These are phyloP conservation scores for Todiramphus saurophagus DNA, from an alignment of 2,113 vertebrate genomes.

Conservation along the genomic window DNA sequence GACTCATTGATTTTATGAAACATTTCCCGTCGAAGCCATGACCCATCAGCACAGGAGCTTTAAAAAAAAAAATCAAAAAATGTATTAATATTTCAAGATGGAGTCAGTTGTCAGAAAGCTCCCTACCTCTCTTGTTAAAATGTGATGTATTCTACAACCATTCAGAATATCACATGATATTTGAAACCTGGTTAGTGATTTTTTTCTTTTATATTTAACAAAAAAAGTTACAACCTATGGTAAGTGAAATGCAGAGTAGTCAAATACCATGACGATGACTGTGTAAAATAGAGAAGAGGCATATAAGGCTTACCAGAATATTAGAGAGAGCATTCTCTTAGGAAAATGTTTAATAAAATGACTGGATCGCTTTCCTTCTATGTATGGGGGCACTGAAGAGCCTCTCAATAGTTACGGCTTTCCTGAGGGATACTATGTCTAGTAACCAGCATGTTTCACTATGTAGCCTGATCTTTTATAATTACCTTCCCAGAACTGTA, in stretches of 20 bases:
- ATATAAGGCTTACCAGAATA: not conserved
- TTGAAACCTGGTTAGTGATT: not conserved
- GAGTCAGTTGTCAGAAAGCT: not conserved
- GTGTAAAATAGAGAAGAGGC: not conserved
- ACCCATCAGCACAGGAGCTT: not conserved
- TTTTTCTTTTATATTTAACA: not conserved
- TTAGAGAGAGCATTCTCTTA: not conserved
- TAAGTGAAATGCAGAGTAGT: not conserved
- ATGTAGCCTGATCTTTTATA: not conserved
- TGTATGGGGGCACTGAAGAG: not conserved
- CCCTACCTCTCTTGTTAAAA: not conserved
- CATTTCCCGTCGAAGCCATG: not conserved
- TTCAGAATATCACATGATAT: not conserved
- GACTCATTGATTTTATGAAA: not conserved
- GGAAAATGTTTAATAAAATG: not conserved
- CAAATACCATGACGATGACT: not conserved
- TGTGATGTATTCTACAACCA: not conserved
- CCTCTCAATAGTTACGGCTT: not conserved
- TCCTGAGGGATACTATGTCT: not conserved
- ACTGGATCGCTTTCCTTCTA: not conserved
- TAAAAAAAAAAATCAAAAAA: not conserved
- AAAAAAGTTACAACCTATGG: not conserved
- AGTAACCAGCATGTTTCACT: not conserved
- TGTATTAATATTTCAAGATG: not conserved
- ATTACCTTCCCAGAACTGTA: not conserved